Evolutionary conservation across 2,113 vertebrate species (phyloP).

Genomic region (Tragelaphus scriptus): DNA sequence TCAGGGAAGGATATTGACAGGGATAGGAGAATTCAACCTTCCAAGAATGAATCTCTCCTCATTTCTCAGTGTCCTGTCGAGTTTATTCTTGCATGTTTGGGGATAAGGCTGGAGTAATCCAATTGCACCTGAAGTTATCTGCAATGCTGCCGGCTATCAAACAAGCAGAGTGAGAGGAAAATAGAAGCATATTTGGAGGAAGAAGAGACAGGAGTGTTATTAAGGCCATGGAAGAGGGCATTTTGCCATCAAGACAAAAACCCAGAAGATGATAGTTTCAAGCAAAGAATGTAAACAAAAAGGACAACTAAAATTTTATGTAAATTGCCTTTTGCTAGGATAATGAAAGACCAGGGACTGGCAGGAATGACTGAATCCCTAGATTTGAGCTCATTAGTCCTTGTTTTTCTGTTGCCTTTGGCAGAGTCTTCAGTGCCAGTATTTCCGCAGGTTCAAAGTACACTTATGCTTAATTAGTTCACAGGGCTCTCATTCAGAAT

Average conservation of each 20-base stretch:
- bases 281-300: not conserved
- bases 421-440: not conserved
- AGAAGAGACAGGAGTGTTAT: not conserved
- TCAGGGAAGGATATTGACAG: not conserved
- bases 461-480: not conserved
- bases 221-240: not conserved
- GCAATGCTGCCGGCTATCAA: not conserved
- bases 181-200: not conserved
- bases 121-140: not conserved
- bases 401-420: not conserved
- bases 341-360: not conserved
- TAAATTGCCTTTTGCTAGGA: not conserved
- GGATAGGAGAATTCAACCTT: not conserved
- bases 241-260: not conserved
- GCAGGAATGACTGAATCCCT: not conserved
- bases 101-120: not conserved
- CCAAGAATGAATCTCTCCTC: not conserved
- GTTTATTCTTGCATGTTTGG: not conserved
- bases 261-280: not conserved
- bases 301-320: not conserved
- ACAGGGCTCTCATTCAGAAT: not conserved
- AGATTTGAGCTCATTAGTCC: not conserved
- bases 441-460: not conserved
- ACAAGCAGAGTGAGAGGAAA: not conserved
- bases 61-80: rapidly evolving